Evolutionary conservation across 2,797 vertebrate genomes (phyloP).

Genomic region (Lithobates sylvaticus): DNA sequence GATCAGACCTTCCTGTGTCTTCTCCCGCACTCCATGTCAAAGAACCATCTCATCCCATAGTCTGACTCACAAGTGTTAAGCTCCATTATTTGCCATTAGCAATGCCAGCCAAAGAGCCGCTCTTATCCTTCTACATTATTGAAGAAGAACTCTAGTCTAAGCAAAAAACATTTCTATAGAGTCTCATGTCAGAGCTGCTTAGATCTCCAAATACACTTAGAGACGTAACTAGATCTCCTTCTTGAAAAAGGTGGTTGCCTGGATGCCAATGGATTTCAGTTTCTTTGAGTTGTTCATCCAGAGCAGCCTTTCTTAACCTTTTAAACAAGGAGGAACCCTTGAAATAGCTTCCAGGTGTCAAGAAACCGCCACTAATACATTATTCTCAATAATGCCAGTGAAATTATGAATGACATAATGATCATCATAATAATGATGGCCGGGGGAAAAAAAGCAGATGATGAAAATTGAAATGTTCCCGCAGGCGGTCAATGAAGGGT

Average conservation of each 20-base stretch:
- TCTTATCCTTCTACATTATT: slow-evolving; percentile 11
- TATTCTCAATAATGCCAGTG: too few relatives aligned
- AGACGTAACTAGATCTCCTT: neutral
- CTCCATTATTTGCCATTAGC: slow-evolving; percentile 19
- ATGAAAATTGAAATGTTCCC: too few relatives aligned
- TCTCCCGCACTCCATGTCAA: neutral
- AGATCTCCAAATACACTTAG: neutral
- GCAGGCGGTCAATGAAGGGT: too few relatives aligned
- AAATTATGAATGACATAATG: too few relatives aligned
- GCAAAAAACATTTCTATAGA: neutral
- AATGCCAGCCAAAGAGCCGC: neutral
- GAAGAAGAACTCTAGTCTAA: neutral
- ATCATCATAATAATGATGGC: too few relatives aligned
- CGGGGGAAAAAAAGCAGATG: too few relatives aligned
- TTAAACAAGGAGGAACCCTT: too few relatives aligned
- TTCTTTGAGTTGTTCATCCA: too few relatives aligned
- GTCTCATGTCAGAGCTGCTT: neutral
- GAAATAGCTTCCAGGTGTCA: too few relatives aligned
- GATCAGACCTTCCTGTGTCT: neutral
- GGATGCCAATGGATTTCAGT: neutral
- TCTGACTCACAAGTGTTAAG: neutral
- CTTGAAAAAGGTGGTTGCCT: neutral
- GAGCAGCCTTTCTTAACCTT: too few relatives aligned
- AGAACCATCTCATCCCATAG: slow-evolving; percentile 4
- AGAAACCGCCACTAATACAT: too few relatives aligned